phyloP scores from a whole-genome alignment of 2,113 vertebrate species.

The Neolamprologus modestus region DNA sequence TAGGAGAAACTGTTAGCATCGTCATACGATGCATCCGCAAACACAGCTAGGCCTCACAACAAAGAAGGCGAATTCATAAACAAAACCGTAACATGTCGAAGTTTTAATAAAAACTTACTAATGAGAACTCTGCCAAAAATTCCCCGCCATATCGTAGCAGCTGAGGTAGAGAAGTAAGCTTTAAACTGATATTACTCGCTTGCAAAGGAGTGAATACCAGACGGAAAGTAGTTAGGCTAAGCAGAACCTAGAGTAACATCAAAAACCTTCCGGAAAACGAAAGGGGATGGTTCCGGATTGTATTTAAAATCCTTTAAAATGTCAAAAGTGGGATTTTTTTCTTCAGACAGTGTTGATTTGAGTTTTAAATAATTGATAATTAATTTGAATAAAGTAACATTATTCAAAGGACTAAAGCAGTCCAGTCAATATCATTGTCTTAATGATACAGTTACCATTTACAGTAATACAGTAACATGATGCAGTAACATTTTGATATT shows the following conservation, averaged over 20 bases:
- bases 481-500: neutral
- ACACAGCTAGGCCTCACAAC: conserved; percentile 46
- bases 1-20: neutral
- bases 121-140: conserved; percentile 80
- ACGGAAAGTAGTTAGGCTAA: neutral
- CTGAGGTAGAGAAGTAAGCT: conserved; percentile 46
- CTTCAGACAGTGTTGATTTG: neutral
- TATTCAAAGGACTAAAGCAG: neutral
- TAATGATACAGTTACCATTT: neutral
- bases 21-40: neutral
- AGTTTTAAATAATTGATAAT: neutral
- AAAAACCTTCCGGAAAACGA: neutral
- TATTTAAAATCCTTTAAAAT: neutral
- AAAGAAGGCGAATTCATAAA: neutral
- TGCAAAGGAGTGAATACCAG: neutral
- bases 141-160: conserved; percentile 67
- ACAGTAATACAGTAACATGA: neutral
- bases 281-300: neutral
- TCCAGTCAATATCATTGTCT: neutral
- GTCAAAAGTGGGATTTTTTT: neutral
- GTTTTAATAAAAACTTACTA: conserved; percentile 61
- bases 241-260: neutral
- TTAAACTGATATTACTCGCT: neutral
- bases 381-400: neutral
- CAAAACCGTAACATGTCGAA: neutral